These are phyloP conservation scores for Leucopsar rothschildi DNA, from an alignment of 2,113 vertebrate genomes.

Conservation along the genomic window DNA sequence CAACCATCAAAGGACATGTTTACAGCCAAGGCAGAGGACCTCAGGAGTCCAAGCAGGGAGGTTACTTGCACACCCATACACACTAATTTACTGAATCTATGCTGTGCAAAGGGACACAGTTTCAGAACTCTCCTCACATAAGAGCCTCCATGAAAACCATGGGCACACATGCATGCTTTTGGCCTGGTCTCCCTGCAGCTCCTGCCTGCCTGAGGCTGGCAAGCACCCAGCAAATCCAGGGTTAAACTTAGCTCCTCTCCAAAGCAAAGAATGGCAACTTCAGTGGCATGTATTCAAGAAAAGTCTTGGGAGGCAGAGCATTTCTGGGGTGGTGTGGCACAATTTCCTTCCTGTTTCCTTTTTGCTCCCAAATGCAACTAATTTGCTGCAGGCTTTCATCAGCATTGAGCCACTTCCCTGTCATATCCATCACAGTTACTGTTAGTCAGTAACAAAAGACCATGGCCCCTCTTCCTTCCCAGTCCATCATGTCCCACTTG, in stretches of 20 bases:
- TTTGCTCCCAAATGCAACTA: not conserved
- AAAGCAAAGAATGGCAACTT: not conserved
- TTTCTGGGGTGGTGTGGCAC: not conserved
- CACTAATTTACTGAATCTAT: not conserved
- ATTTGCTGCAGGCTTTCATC: not conserved
- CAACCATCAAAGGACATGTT: conserved; percentile 22
- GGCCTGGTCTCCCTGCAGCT: not conserved
- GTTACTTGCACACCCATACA: not conserved
- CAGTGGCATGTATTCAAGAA: not conserved
- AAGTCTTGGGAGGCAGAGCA: not conserved
- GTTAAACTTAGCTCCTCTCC: not conserved
- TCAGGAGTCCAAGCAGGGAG: not conserved
- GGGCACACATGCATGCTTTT: not conserved
- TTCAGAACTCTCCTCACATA: not conserved
- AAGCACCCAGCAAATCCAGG: not conserved
- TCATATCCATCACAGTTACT: not conserved
- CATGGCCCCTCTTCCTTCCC: not conserved
- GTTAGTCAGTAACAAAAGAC: not conserved
- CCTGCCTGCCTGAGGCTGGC: not conserved
- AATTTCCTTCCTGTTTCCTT: not conserved
- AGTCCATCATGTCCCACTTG: not conserved
- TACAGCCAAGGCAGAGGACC: conserved; percentile 4
- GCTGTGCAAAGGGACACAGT: not conserved
- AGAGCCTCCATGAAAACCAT: not conserved
- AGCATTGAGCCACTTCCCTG: not conserved